phyloP scores from a whole-genome alignment of 30 jellyfish, hydroid and myxozoan species.

The Chrysaora quinquecirrha region DNA sequence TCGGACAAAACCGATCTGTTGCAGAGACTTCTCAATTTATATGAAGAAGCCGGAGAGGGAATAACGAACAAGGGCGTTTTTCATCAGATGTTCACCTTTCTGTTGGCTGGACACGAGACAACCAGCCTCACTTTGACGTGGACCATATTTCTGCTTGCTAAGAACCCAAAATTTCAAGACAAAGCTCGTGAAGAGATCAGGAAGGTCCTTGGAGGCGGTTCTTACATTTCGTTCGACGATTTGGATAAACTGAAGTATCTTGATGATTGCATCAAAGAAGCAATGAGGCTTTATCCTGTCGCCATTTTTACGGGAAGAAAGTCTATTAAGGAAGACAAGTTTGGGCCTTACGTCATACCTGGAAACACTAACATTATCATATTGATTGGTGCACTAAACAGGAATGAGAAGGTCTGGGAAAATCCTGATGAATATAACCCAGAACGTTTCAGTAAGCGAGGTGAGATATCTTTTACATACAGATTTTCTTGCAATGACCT shows the following conservation, averaged over 20 bases:
- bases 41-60: constrained; percentile 36
- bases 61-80: constrained; percentile 54
- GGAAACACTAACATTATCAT: constrained; percentile 4
- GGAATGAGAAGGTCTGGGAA: constrained; percentile 40
- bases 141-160: constrained; percentile 36
- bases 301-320: constrained; percentile 10
- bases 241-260: constrained; percentile 12
- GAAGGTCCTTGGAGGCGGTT: constrained; percentile 15
- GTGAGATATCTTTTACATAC: no score
- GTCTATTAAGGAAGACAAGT: constrained; percentile 18
- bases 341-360: constrained; percentile 55
- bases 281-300: constrained; percentile 46
- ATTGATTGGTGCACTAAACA: constrained; percentile 23
- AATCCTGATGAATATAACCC: constrained; percentile 50
- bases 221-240: constrained; percentile 21
- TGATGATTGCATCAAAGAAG: constrained; percentile 46
- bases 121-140: constrained; percentile 59
- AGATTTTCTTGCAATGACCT: no score
- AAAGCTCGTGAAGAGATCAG: background rate
- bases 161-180: constrained; percentile 7
- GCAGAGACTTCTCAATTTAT: constrained; percentile 33
- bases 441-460: constrained; percentile 18
- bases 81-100: constrained; percentile 57
- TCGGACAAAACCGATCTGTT: constrained; percentile 34
- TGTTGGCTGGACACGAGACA: constrained; percentile 74